Conservation (phyloP, 2,888 invertebrate genomes). For the Drosophila hamatofila region DNA sequence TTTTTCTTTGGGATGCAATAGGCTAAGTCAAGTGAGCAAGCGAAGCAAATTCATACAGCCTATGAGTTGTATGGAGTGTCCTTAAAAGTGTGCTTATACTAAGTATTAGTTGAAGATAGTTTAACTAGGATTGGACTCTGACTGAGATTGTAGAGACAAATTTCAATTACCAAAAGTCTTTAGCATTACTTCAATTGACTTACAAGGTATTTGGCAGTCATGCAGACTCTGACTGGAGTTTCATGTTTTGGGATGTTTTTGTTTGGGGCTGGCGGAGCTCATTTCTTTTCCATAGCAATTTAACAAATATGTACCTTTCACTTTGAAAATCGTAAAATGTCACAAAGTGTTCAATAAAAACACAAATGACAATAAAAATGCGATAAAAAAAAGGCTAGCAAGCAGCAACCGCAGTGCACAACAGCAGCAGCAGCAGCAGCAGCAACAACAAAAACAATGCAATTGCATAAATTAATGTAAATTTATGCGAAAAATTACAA, state of each 20-base stretch:
- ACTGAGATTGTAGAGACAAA: too few relatives aligned
- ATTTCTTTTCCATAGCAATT: slow-evolving; percentile 65
- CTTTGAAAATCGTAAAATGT: slow-evolving; percentile 74
- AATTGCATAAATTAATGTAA: slow-evolving; percentile 72
- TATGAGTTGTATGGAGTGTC: too few relatives aligned
- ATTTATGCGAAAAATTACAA: slow-evolving; percentile 70
- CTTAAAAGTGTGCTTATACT: too few relatives aligned
- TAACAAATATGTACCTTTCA: slow-evolving; percentile 73
- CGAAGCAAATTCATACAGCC: too few relatives aligned
- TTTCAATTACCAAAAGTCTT: too few relatives aligned
- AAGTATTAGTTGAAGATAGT: too few relatives aligned
- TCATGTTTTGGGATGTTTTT: neutral
- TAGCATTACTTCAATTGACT: too few relatives aligned
- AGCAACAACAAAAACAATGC: slow-evolving; percentile 54
- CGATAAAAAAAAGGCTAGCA: slow-evolving; percentile 48
- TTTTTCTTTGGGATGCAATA: too few relatives aligned
- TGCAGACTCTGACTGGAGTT: neutral
- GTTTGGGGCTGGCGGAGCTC: slow-evolving; percentile 8
- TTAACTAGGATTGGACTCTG: too few relatives aligned
- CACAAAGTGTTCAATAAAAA: slow-evolving; percentile 70
- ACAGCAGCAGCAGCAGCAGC: slow-evolving; percentile 41
- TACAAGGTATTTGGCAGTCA: neutral
- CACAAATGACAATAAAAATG: slow-evolving; percentile 68
- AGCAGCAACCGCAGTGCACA: slow-evolving; percentile 21
- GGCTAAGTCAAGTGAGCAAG: too few relatives aligned